Percentiles rank a stretch among this genome's conserved stretches.
Evolutionary conservation across 2,888 invertebrate species (phyloP).

Genomic region (Agrenia bidenticulata): DNA sequence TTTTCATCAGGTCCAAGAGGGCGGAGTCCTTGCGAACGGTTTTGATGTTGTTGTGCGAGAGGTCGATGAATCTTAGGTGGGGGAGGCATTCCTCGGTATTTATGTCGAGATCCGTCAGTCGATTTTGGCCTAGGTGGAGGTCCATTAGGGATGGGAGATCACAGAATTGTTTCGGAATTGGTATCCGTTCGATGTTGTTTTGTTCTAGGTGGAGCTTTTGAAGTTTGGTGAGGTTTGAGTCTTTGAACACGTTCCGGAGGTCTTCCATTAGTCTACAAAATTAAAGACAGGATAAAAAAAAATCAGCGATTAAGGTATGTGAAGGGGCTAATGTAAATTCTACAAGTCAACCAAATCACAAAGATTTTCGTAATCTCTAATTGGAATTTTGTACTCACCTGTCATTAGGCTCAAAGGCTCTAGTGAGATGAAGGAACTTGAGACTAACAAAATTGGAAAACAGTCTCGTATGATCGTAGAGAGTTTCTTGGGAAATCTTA

Average conservation of each 20-base stretch:
- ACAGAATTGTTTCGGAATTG: conserved; percentile 69
- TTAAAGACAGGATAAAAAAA: neutral
- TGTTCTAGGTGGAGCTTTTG: conserved; percentile 73
- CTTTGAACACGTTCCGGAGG: conserved; percentile 70
- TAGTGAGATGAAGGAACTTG: conserved; percentile 69
- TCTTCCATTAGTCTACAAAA: conserved; percentile 56
- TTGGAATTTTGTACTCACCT: too few relatives aligned
- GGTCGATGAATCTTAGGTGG: conserved; percentile 67
- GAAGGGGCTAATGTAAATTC: too few relatives aligned
- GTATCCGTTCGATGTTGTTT: conserved; percentile 70
- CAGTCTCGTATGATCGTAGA: conserved; percentile 57
- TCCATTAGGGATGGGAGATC: conserved; percentile 67
- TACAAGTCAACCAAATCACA: too few relatives aligned
- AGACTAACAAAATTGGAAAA: conserved; percentile 63
- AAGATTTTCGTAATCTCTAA: too few relatives aligned
- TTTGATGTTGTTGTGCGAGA: conserved; percentile 68
- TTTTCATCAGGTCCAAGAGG: conserved; percentile 38
- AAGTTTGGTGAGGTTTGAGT: conserved; percentile 64
- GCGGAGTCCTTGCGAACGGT: conserved; percentile 59
- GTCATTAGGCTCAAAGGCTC: conserved; percentile 64
- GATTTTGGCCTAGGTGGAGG: conserved; percentile 67
- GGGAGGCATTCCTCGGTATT: conserved; percentile 68
- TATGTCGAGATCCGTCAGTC: conserved; percentile 61
- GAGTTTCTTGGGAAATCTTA: conserved; percentile 63
- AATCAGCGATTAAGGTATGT: too few relatives aligned